Evolutionary conservation across 1,140 invertebrate species (phyloP).

Genomic region (Nasonia longicornis): DNA sequence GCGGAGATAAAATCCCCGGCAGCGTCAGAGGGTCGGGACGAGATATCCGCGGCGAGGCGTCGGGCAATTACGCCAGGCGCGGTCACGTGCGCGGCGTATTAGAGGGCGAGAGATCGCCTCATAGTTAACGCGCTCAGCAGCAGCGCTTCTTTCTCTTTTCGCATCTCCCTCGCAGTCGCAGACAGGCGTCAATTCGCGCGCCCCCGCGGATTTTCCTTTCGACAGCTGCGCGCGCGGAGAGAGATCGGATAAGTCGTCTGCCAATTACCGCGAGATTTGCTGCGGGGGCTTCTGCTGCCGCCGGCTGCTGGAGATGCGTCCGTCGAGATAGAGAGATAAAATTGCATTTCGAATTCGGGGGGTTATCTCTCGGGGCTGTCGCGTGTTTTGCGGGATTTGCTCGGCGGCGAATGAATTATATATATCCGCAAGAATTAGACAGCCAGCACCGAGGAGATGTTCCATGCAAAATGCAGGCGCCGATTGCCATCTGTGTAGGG

Average conservation of each 20-base stretch:
- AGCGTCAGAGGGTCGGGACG: constrained; percentile 29
- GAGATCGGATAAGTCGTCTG: constrained; percentile 49
- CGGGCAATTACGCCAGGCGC: constrained; percentile 55
- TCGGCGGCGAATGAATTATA: neutral
- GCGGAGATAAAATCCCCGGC: constrained; percentile 31
- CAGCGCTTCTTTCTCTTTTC: neutral
- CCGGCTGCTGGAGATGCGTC: neutral
- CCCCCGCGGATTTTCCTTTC: constrained; percentile 50
- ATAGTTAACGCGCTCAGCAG: constrained; percentile 39
- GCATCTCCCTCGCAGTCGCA: neutral
- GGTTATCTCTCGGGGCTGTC: neutral
- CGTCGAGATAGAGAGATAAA: constrained; percentile 12
- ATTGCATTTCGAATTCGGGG: constrained; percentile 19
- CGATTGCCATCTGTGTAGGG: neutral
- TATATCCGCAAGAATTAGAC: neutral
- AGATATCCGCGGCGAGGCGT: constrained; percentile 1
- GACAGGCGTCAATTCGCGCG: constrained; percentile 3
- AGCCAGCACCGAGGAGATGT: neutral
- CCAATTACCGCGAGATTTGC: constrained; percentile 51
- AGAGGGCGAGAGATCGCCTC: constrained; percentile 54
- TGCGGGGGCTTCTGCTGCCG: neutral
- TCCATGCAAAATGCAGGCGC: neutral
- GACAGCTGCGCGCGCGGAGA: neutral
- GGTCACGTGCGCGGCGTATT: constrained; percentile 59
- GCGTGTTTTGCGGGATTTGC: neutral